Percentiles rank a stretch among this genome's conserved stretches.
Evolutionary conservation across 2,888 invertebrate genomes (phyloP).

Genomic region (Trissolcus japonicus): DNA sequence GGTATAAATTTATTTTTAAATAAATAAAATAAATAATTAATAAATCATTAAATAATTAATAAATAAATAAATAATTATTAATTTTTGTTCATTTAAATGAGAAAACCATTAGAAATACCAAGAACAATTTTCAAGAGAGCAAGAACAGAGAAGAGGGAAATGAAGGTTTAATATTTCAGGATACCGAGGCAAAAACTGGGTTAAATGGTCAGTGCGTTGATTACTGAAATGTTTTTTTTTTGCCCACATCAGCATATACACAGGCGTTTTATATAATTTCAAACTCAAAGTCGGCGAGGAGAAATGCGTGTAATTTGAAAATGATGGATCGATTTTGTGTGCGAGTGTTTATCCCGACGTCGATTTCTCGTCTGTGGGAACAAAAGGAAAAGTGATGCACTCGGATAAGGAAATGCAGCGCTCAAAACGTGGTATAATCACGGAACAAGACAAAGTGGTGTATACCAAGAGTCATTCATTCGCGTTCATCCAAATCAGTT

Average conservation of each 20-base stretch:
- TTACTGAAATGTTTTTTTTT: slow-evolving; percentile 13
- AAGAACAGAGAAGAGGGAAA: neutral
- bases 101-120: too few relatives aligned
- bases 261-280: slow-evolving; percentile 39
- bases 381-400: slow-evolving; percentile 53
- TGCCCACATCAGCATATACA: slow-evolving; percentile 5
- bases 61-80: too few relatives aligned
- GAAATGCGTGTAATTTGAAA: slow-evolving; percentile 50
- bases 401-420: slow-evolving; percentile 41
- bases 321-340: slow-evolving; percentile 48
- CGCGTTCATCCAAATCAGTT: slow-evolving; percentile 35
- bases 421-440: slow-evolving; percentile 40
- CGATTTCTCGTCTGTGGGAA: slow-evolving; percentile 47
- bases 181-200: neutral
- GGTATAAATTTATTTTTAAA: too few relatives aligned
- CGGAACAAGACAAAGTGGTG: slow-evolving; percentile 37
- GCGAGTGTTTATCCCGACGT: slow-evolving; percentile 26
- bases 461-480: slow-evolving; percentile 15
- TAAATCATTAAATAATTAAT: too few relatives aligned
- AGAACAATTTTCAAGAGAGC: slow-evolving; percentile 3
- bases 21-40: too few relatives aligned
- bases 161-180: too few relatives aligned
- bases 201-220: slow-evolving; percentile 15
- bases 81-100: too few relatives aligned
- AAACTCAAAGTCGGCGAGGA: slow-evolving; percentile 15